Base-by-base conservation (phyloP, 1,140 invertebrate genomes). In the Hyles vespertilio region DNA sequence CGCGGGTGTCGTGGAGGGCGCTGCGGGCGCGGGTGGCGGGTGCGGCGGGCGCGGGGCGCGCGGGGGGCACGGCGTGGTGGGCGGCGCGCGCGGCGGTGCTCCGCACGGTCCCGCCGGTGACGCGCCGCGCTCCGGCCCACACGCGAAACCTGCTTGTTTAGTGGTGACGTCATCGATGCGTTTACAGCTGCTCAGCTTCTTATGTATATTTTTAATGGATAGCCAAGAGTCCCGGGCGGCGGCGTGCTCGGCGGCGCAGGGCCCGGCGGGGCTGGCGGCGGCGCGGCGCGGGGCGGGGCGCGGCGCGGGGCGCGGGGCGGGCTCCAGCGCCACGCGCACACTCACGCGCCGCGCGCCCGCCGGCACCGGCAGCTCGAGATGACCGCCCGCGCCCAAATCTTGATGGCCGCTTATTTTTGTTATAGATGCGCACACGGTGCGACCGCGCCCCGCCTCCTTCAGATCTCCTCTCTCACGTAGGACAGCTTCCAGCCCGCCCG, bases 121-220 rank as follows among this genome's bases (percentile, higher is more conserved):
- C 10, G n/a, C 46, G 32, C 2, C n/a, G 46, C 5, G 46, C 22
- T 22, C 22, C 22, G 22, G 6, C 5, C n/a, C 2, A 5, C 46
- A 7, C 10, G 46, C 5, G n/a, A n/a, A 6, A n/a, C 32, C 32
- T 48, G 11, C 32, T n/a, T 9, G 46, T 11, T 48, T n/a, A 6
- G 46, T 4, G 6, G n/a, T 3, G 46, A 5, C 10, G 50, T 32
- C 22, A 32, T 32, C 33, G 3, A 32, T 33, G 22, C 34, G 6
- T 10, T 45, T 43, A 8, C 12, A 12, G 6, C 52, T 32, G 7
- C 12, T 55, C 2, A 55, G 3, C 32, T 32, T 46, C 22, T 55
- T 55, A 22, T 55, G 43, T 44, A 55, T 46, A 8, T 46, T 10
- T 47, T 55, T 46, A 46, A 55, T 46, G 8, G 53, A 55, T 7